Percentiles rank a stretch among this genome's conserved stretches.
Conservation (phyloP, 2,888 invertebrate genomes). For the Pristionchus japonicus region DNA sequence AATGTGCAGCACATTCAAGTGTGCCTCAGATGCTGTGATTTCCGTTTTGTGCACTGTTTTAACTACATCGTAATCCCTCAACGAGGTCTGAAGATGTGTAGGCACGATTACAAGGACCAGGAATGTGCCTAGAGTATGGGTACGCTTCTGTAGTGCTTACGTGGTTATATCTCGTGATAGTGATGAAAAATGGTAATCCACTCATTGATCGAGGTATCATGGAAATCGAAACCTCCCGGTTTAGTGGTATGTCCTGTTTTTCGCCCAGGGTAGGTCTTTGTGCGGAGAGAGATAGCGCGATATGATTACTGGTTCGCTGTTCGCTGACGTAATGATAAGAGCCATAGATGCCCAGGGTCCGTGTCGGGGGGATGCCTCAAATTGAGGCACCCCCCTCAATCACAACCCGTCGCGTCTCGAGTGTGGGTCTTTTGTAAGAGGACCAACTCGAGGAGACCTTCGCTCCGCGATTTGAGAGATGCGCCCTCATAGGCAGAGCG, state of each 20-base stretch:
- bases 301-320: not conserved
- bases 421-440: too few species aligned
- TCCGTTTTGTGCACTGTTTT: not conserved
- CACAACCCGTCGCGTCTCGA: too few species aligned
- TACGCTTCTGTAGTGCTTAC: not conserved
- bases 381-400: too few species aligned
- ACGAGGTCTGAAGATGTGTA: too few species aligned
- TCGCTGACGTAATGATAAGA: not conserved
- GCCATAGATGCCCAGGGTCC: not conserved
- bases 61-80: too few species aligned
- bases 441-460: too few species aligned
- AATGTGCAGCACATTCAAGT: too few species aligned
- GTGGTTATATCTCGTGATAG: not conserved
- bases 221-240: not conserved
- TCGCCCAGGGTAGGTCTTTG: not conserved
- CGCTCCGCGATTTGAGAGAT: too few species aligned
- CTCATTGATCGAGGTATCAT: not conserved
- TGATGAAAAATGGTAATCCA: not conserved
- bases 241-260: not conserved
- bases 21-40: not conserved
- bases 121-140: not conserved
- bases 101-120: too few species aligned
- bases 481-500: too few species aligned
- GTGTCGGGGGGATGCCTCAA: too few species aligned
- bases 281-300: not conserved